Evolutionary conservation across 2,113 vertebrate genomes (phyloP).

Genomic region (Eulemur rufifrons): DNA sequence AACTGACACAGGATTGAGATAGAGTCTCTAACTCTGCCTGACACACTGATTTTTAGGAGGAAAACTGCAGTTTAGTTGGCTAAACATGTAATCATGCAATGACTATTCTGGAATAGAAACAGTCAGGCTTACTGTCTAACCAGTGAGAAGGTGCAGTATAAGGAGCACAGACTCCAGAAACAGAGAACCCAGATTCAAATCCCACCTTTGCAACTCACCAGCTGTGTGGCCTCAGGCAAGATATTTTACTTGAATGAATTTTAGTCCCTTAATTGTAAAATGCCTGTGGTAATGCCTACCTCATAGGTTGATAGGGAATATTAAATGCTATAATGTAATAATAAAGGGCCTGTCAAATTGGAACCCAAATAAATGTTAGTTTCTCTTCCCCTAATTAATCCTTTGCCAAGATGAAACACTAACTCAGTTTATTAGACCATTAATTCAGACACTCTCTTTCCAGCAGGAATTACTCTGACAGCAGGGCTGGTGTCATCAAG

Average conservation of each 20-base stretch:
- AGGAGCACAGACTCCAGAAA: not conserved
- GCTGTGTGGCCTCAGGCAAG: not conserved
- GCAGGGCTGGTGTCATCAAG: conserved; percentile 43
- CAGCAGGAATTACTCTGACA: conserved; percentile 41
- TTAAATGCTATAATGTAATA: conserved; percentile 45
- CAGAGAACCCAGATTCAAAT: not conserved
- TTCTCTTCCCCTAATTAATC: conserved; percentile 61
- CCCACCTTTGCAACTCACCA: not conserved
- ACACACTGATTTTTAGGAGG: not conserved
- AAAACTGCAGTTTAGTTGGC: not conserved
- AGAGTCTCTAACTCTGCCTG: not conserved
- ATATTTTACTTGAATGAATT: not conserved
- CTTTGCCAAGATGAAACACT: conserved; percentile 1
- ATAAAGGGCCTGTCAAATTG: conserved; percentile 60
- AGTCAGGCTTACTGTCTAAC: not conserved
- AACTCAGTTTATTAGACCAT: conserved; percentile 53
- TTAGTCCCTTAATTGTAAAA: not conserved
- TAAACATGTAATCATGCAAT: not conserved
- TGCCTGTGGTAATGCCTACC: not conserved
- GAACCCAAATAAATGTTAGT: conserved; percentile 64
- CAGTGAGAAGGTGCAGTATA: not conserved
- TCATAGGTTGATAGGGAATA: not conserved
- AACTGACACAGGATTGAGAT: not conserved
- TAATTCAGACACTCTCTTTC: conserved; percentile 56
- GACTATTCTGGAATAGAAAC: not conserved